Base-by-base conservation (phyloP, 2,797 vertebrate species). In the Leptodactylus fallax region DNA sequence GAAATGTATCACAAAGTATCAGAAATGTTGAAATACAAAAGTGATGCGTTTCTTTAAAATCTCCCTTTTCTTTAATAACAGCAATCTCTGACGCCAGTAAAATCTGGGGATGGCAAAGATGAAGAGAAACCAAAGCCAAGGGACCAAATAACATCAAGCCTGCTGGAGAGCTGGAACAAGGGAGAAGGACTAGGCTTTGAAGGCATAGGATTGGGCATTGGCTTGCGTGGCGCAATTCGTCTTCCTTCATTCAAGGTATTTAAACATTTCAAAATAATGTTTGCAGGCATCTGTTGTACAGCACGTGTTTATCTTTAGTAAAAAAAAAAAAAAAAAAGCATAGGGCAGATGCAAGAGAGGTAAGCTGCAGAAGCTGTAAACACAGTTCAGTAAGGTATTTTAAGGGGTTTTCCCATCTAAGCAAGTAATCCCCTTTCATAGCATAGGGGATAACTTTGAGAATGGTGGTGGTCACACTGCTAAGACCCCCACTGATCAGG, bases 81-180 rank as follows among this genome's bases (percentile, higher is more conserved):
- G 98, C 95, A 96, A 0, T 97, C 97, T 0, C 93, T 97, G 91
- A 99, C 98, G 27, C 98, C 98, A 0, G 96, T 99, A 65, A 99
- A 99, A 91, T 96, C 97, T 0, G 95, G 95, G 0, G 98, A 99
- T 87, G 95, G 93, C 79, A 98, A 99, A 90, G 93, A 99, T 7
- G 98, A 95, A 85, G 98, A 99, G 72, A 95, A 96, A 83, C 96
- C 97, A 0, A 99, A 99, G 94, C 97, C 96, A 0, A 99, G 97
- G 93, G 98, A 99, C 92, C 96, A 95, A 0, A 95, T 98, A 0
- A 94, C 96, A 4, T 97, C 98, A 0, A 98, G 97, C 91, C 93
- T 99, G 79, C 84, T 99, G 91, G 98, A 99, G 93, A 98, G 97
- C 85, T 99, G 97, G 98, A 96, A 97, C 94, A 99, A 99, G 92